phyloP scores from a whole-genome alignment of 2,797 vertebrate genomes.

The Cynodonichthys magdalenae region DNA sequence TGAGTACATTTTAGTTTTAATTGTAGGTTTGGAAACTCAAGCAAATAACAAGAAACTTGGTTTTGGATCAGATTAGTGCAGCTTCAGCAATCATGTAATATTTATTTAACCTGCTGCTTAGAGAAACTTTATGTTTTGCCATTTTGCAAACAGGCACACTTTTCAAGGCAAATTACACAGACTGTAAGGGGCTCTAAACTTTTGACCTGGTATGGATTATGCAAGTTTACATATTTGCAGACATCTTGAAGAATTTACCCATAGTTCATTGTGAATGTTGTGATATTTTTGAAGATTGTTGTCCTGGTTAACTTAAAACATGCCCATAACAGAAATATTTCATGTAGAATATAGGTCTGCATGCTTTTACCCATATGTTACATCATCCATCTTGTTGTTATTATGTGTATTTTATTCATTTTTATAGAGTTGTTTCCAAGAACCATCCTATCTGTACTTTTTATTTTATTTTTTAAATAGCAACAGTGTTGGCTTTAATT shows the following conservation, averaged over 20 bases:
- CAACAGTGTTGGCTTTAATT: neutral
- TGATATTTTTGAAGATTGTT: neutral
- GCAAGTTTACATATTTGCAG: neutral
- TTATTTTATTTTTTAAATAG: neutral
- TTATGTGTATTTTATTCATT: neutral
- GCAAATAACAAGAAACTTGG: too few species aligned
- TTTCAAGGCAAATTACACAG: neutral
- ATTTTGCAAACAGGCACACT: neutral
- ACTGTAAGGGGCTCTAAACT: too few species aligned
- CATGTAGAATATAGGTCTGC: too few species aligned
- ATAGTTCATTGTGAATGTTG: neutral
- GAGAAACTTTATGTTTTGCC: neutral
- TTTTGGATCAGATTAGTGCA: too few species aligned
- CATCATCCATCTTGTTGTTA: too few species aligned
- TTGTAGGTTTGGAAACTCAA: too few species aligned
- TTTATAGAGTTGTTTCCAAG: neutral
- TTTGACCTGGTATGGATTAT: neutral
- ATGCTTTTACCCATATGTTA: too few species aligned
- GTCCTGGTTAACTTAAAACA: neutral
- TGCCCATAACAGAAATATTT: neutral
- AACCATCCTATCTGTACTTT: neutral
- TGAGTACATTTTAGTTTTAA: too few species aligned
- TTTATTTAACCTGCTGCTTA: neutral
- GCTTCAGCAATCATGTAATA: neutral
- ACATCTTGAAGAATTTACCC: neutral